phyloP scores from a whole-genome alignment of 2,888 invertebrate genomes.

The Andrena chrysosceles region DNA sequence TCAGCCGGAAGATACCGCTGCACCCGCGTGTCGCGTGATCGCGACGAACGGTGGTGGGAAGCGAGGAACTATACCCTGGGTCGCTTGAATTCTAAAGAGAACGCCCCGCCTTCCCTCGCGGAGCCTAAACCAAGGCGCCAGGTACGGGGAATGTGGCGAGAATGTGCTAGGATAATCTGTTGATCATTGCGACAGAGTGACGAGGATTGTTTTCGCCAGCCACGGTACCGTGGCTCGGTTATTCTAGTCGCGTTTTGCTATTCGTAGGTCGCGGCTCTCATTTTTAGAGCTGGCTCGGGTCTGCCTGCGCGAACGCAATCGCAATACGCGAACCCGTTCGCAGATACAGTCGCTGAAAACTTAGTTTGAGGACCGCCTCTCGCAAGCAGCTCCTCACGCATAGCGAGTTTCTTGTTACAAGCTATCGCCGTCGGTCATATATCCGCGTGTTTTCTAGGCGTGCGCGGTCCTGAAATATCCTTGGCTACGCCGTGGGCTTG shows the following conservation, averaged over 20 bases:
- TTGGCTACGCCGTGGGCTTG: slow-evolving; percentile 45
- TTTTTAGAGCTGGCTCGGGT: slow-evolving; percentile 62
- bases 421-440: neutral
- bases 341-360: neutral
- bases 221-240: slow-evolving; percentile 32
- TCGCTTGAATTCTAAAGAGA: neutral
- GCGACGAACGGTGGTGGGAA: neutral
- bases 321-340: slow-evolving; percentile 11
- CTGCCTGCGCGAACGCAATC: slow-evolving; percentile 37
- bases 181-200: neutral
- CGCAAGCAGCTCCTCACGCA: too few species aligned
- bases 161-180: neutral
- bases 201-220: slow-evolving; percentile 21
- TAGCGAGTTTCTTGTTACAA: too few species aligned
- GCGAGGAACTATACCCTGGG: neutral
- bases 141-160: neutral
- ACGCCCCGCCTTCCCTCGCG: neutral
- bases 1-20: neutral
- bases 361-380: neutral
- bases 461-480: slow-evolving; percentile 51
- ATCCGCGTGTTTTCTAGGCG: neutral
- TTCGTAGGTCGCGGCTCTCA: slow-evolving; percentile 66
- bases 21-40: slow-evolving; percentile 21
- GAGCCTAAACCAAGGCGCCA: slow-evolving; percentile 1
- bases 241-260: slow-evolving; percentile 69